Evolutionary conservation across 2,113 vertebrate species (phyloP).

Genomic region (Melanostigma gelatinosum): DNA sequence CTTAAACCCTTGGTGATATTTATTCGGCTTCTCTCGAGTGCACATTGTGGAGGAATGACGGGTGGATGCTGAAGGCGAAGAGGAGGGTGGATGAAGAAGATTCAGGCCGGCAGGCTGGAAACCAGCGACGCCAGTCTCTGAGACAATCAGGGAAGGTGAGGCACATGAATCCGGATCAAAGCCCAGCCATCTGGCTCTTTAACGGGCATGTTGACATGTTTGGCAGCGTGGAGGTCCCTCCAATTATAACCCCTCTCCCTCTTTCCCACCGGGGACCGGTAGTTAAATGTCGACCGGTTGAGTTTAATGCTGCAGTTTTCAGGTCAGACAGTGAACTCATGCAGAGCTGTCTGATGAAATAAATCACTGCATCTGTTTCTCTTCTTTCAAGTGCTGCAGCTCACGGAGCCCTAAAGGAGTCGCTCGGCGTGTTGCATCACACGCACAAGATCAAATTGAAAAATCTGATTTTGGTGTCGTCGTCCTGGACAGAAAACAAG

Average conservation of each 20-base stretch:
- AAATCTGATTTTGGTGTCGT: not conserved
- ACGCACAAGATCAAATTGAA: not conserved
- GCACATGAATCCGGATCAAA: slow-evolving; percentile 60
- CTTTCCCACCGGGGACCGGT: slow-evolving; percentile 7
- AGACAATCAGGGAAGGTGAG: slow-evolving; percentile 63
- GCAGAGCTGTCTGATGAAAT: slow-evolving; percentile 40
- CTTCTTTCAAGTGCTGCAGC: slow-evolving; percentile 23
- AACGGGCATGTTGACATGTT: slow-evolving; percentile 57
- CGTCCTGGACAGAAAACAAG: not conserved
- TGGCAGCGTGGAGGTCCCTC: slow-evolving; percentile 37
- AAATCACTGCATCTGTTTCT: slow-evolving; percentile 2
- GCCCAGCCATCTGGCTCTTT: slow-evolving; percentile 48
- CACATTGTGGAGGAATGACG: not conserved
- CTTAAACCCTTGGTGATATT: no score
- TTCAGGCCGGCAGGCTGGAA: slow-evolving; percentile 12
- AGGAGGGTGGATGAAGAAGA: slow-evolving; percentile 20
- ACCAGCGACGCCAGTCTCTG: slow-evolving; percentile 26
- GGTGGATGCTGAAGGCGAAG: not conserved
- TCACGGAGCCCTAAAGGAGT: not conserved
- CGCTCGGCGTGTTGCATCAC: not conserved
- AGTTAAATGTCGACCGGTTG: slow-evolving; percentile 27
- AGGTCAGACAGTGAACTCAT: slow-evolving; percentile 56
- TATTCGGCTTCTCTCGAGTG: no score
- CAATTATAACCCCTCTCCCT: slow-evolving; percentile 36
- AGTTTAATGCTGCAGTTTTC: slow-evolving; percentile 20